phyloP scores from a whole-genome alignment of 2,113 vertebrate species.

The cattle (Bos taurus) region ARS-UCD2.0 NC_037332.1:61699001-61699500 shows the following conservation, averaged over 20 bases:
- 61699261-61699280: background rate
- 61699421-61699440: background rate
- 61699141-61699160: background rate
- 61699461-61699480: background rate
- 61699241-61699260: background rate
- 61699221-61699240: background rate
- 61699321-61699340: background rate
- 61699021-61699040: background rate
- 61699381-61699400: background rate
- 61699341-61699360: background rate
- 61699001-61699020: background rate
- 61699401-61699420: background rate
- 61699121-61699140: background rate
- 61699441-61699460: background rate
- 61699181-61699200: background rate
- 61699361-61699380: background rate
- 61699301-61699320: constrained; percentile 4
- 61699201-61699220: background rate
- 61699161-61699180: background rate
- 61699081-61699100: background rate
- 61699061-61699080: background rate
- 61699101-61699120: background rate
- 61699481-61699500: background rate
- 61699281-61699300: background rate
- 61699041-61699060: background rate